These are phyloP conservation scores for Eptesicus fuscus DNA, from an alignment of 2,113 vertebrate genomes.

Conservation along the genomic window DNA sequence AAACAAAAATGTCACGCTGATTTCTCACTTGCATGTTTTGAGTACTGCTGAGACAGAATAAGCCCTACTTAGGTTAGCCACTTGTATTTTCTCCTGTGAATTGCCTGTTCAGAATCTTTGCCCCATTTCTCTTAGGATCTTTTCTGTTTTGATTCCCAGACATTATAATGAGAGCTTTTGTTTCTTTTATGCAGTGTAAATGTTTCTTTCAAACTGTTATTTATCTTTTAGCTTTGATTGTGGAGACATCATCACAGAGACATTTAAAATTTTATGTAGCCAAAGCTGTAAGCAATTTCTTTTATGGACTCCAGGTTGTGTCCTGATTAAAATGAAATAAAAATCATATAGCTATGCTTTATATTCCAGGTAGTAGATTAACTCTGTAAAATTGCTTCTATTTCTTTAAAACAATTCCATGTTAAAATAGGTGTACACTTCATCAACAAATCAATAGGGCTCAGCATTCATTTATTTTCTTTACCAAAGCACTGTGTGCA, in stretches of 20 bases:
- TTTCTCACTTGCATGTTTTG: not conserved
- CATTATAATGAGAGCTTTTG: not conserved
- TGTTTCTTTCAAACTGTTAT: not conserved
- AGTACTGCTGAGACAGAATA: not conserved
- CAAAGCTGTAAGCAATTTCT: conserved; percentile 23
- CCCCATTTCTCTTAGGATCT: not conserved
- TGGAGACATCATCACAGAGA: not conserved
- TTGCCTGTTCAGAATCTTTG: not conserved
- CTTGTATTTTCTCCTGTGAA: not conserved
- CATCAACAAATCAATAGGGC: not conserved
- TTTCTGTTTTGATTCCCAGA: not conserved
- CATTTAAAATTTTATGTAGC: conserved; percentile 8
- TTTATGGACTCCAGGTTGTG: conserved; percentile 22
- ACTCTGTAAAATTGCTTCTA: conserved; percentile 11
- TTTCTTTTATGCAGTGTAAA: not conserved
- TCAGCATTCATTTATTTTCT: not conserved
- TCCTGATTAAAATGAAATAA: conserved; percentile 42
- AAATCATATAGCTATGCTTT: not conserved
- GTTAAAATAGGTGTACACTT: not conserved
- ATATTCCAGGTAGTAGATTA: conserved; percentile 8
- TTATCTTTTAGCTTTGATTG: conserved; percentile 14
- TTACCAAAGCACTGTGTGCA: not conserved
- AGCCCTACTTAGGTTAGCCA: not conserved
- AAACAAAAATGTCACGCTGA: not conserved
- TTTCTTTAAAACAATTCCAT: not conserved